Evolutionary conservation across 2,888 invertebrate genomes (phyloP).

Genomic region (Coleophora deauratella): DNA sequence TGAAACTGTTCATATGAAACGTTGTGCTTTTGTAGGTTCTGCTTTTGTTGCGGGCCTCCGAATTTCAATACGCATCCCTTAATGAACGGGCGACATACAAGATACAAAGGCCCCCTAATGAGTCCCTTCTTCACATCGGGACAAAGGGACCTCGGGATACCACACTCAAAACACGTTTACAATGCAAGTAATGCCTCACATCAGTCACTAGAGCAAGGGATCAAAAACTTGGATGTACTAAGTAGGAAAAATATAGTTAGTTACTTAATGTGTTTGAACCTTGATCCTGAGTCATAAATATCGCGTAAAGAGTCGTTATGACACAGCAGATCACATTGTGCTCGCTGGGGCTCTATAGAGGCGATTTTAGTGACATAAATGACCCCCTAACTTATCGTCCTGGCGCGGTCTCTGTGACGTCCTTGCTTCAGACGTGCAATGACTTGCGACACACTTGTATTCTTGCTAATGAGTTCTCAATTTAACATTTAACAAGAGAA

Average conservation of each 20-base stretch:
- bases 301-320: background rate
- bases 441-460: constrained; percentile 56
- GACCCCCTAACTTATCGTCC: constrained; percentile 3
- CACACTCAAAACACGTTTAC: constrained; percentile 4
- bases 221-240: no score
- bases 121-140: constrained; percentile 27
- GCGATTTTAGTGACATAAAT: no score
- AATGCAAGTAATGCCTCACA: background rate
- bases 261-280: no score
- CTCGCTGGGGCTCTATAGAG: no score
- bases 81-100: constrained; percentile 32
- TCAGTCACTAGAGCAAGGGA: no score
- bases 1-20: constrained; percentile 1
- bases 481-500: constrained; percentile 23
- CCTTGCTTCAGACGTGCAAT: constrained; percentile 28
- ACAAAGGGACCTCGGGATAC: constrained; percentile 5
- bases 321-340: constrained; percentile 11
- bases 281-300: no score
- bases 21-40: constrained; percentile 10
- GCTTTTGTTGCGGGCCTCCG: constrained; percentile 15
- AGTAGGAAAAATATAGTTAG: no score
- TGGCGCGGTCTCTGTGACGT: constrained; percentile 8
- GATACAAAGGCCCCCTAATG: constrained; percentile 41
- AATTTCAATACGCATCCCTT: constrained; percentile 26
- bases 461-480: constrained; percentile 63